Evolutionary conservation across 2,888 invertebrate genomes (phyloP), one percentile per base, ranked within the genome.

Genomic region (Adela reaumurella): DNA sequence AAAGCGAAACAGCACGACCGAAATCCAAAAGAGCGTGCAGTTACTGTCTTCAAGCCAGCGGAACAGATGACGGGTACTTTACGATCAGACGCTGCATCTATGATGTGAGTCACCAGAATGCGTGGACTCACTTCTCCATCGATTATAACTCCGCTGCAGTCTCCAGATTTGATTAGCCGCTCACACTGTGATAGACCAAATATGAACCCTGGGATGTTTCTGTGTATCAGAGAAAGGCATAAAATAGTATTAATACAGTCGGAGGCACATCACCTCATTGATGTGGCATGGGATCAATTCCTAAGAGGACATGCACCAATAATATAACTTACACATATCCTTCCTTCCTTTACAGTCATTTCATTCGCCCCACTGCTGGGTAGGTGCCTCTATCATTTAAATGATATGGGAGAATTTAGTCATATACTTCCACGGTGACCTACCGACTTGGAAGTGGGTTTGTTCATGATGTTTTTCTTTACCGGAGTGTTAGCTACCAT

Each of bases 1-100:
- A 81, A 52, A 35, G 74, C 76, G 47, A 81, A 56, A 50, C 74
- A 74, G 57, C 68, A 68, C 20, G 78, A 73, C 49, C 68, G 58
- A 51, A 81, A 66, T 1, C 80, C 78, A 63, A 78, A 76, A 53
- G 64, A 57, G 1, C 28, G 50, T 42, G 57, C 51, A 50, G 63
- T 60, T 1, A 60, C 50, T 53, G 60, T 60, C 51, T 64, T 70
- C 3, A 82, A 58, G 43, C 64, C 62, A 46, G 59, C 58, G n/a
- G 80, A 53, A 55, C 81, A 76, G 8, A 81, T 48, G 17, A 69
- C 53, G 17, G 79, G 74, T 48, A 77, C 55, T 43, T 62, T 55
- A 6, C 56, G 58, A 5, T 57, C 51, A 17, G 52, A 53, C 49
- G 79, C 76, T 49, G 64, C 56, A 54, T 69, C 68, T 18, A 80